Conservation (phyloP, 2,113 vertebrate species). For the Onychorhynchus coronatus region DNA sequence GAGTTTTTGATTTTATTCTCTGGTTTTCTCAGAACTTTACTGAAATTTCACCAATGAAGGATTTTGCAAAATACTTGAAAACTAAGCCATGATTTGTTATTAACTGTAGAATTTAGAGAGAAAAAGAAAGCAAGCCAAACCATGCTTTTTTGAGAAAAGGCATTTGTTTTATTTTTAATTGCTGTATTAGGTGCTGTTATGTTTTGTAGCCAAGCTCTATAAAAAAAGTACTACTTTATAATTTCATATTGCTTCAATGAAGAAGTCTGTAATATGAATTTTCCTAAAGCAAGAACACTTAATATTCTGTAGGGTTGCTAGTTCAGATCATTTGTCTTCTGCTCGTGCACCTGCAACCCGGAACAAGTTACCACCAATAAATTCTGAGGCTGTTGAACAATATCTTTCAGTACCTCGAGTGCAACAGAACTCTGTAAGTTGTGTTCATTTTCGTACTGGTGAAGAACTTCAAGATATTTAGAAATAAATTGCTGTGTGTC, state of each 20-base stretch:
- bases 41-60: not conserved
- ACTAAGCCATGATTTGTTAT: not conserved
- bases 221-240: not conserved
- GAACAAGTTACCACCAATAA: constrained; percentile 77
- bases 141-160: not conserved
- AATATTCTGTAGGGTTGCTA: constrained; percentile 65
- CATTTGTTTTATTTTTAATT: not conserved
- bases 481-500: not conserved
- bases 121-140: not conserved
- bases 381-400: constrained; percentile 60
- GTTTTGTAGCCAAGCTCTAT: not conserved
- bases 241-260: not conserved
- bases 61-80: not conserved
- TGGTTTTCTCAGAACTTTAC: not conserved
- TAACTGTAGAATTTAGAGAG: not conserved
- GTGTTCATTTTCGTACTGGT: not conserved
- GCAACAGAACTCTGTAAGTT: constrained; percentile 72
- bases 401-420: constrained; percentile 30
- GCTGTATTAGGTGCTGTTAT: not conserved
- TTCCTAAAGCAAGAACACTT: not conserved
- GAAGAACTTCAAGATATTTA: not conserved
- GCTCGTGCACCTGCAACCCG: not conserved
- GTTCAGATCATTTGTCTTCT: constrained; percentile 56
- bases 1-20: constrained; percentile 55
- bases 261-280: not conserved